Base-by-base conservation (phyloP, 2,797 vertebrate genomes). In the Phoxinus dragarum region DNA sequence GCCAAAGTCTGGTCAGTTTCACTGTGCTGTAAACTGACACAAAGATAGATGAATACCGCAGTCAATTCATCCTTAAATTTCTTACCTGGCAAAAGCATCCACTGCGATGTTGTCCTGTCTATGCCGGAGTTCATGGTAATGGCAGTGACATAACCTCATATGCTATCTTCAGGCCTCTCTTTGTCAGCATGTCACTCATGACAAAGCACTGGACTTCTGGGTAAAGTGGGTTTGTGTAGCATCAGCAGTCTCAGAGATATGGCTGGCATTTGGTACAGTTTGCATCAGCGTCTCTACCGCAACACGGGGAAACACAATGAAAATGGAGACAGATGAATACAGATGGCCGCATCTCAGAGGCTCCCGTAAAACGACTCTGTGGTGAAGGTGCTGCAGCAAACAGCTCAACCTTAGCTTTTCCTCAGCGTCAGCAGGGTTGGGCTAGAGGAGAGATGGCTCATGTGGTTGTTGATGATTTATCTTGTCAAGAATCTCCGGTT, bases 261-360 rank as follows among this genome's bases (percentile, higher is more conserved):
- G 84, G 84, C 82, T 89, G 87, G 84, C 82, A 82, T 90, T 90
- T 86, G 82, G 88, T 78, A 52, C 66, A 78, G 82, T 86, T 81
- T 88, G 85, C 88, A 90, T 90, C 82, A 89, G 84, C 80, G 77
- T 74, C 77, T 85, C 42, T 85, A 77, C 75, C 42, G 52, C 64
- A 49, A 67, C 82, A 49, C 64, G 69, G 82, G 74, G 66, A 84
- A 85, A 81, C 86, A 82, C 66, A 34, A 64, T 78, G 86, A 86
- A 73, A 86, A 90, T 86, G 80, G 86, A 88, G 88, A 90, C 85
- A 75, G 86, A 90, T 90, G 88, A 88, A 85, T 89, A 90, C 84
- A 84, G 82, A 88, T 87, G 76, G 74, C 34, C 38, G 84, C 82
- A 83, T 82, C 86, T 88, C 34, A 76, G 66, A 84, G 88, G 76